Conservation (phyloP, 2,797 vertebrate genomes). For the Masticophis lateralis region DNA sequence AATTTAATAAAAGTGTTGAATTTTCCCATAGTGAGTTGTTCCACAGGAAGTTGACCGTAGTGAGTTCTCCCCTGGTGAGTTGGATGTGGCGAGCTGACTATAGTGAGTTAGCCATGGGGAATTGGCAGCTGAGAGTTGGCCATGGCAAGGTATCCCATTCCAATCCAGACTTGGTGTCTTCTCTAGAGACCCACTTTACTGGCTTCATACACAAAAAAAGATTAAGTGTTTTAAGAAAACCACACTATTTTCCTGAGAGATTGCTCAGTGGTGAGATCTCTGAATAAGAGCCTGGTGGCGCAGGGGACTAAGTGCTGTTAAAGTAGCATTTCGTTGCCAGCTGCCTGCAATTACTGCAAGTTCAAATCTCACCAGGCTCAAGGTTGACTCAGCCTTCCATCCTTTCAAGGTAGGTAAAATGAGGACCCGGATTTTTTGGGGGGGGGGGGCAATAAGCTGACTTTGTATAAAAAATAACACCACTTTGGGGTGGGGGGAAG, state of each 20-base stretch:
- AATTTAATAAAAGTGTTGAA: background rate
- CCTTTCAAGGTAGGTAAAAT: no score
- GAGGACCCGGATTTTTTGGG: no score
- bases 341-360: no score
- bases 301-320: no score
- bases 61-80: background rate
- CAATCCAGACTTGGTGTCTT: background rate
- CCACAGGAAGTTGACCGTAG: no score
- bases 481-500: no score
- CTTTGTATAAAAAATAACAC: no score
- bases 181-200: background rate
- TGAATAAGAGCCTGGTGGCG: no score
- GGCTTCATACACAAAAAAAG: background rate
- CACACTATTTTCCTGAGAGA: background rate
- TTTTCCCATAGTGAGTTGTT: background rate
- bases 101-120: background rate
- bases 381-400: no score
- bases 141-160: background rate
- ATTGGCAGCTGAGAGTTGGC: background rate
- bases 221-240: background rate
- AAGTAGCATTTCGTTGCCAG: no score
- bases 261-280: background rate
- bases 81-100: background rate
- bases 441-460: no score
- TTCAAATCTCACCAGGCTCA: no score